phyloP scores from a whole-genome alignment of 35 echinoderm and acorn worm genomes.

The Anneissia japonica region DNA sequence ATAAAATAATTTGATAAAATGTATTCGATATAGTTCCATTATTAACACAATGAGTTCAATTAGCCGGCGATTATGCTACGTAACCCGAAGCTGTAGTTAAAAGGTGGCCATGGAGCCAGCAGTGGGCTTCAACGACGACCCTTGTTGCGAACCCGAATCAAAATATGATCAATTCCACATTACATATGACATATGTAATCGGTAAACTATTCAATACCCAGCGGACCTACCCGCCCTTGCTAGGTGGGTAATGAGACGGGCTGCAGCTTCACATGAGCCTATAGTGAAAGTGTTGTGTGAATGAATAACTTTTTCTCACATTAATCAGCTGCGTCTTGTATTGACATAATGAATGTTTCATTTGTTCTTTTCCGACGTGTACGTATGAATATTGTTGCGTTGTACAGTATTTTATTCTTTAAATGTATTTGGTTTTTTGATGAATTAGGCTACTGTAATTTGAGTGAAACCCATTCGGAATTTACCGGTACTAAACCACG shows the following conservation, averaged over 20 bases:
- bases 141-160: not conserved
- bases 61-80: not conserved
- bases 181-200: not conserved
- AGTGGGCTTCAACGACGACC: not conserved
- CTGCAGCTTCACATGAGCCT: not conserved
- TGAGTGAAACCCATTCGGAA: too few relatives aligned
- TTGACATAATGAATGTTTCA: not conserved
- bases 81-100: not conserved
- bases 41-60: too few relatives aligned
- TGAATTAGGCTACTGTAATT: too few relatives aligned
- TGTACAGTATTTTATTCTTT: too few relatives aligned
- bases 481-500: too few relatives aligned
- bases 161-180: not conserved
- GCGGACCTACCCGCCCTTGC: not conserved
- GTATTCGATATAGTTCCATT: too few relatives aligned
- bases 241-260: not conserved
- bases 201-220: not conserved
- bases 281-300: not conserved
- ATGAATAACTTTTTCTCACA: not conserved
- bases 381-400: not conserved
- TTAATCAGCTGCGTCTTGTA: not conserved
- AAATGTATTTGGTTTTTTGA: too few relatives aligned
- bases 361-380: not conserved
- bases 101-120: not conserved
- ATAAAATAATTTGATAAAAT: too few relatives aligned